These are phyloP conservation scores for Hyles lineata DNA, from an alignment of 2,888 invertebrate species.

Conservation along the genomic window DNA sequence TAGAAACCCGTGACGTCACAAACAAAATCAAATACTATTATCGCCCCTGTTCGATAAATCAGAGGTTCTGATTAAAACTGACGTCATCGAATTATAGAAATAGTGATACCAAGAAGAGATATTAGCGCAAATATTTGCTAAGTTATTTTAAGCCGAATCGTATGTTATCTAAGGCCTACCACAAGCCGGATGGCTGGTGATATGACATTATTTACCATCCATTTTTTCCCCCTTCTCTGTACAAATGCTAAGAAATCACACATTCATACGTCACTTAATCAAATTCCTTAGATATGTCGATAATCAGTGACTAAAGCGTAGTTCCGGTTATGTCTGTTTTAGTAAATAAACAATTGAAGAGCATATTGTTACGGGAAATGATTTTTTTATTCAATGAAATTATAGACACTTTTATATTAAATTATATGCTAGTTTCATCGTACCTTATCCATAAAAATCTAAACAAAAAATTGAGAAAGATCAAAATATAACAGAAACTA, in stretches of 20 bases:
- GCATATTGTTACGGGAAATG: too few species aligned
- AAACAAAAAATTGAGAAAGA: too few species aligned
- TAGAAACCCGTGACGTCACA: too few species aligned
- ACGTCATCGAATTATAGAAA: neutral
- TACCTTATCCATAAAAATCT: too few species aligned
- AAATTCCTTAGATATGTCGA: slow-evolving; percentile 7
- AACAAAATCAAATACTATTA: too few species aligned
- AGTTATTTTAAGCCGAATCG: slow-evolving; percentile 2
- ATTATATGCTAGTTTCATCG: too few species aligned
- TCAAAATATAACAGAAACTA: too few species aligned
- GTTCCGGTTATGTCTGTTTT: neutral
- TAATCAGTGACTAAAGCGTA: neutral
- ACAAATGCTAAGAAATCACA: slow-evolving; percentile 10
- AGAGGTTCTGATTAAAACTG: neutral
- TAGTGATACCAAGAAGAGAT: neutral
- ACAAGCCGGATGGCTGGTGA: neutral
- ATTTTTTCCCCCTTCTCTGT: neutral
- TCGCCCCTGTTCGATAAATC: neutral
- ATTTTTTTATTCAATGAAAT: too few species aligned
- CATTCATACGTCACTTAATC: neutral
- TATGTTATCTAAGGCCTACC: neutral
- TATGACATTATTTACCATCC: neutral
- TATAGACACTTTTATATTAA: too few species aligned
- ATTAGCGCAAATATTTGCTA: neutral
- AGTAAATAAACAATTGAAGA: neutral